Evolutionary conservation across 2,797 vertebrate genomes (phyloP), one percentile per base, ranked within the genome.

Genomic region (Lithobates pipiens): DNA sequence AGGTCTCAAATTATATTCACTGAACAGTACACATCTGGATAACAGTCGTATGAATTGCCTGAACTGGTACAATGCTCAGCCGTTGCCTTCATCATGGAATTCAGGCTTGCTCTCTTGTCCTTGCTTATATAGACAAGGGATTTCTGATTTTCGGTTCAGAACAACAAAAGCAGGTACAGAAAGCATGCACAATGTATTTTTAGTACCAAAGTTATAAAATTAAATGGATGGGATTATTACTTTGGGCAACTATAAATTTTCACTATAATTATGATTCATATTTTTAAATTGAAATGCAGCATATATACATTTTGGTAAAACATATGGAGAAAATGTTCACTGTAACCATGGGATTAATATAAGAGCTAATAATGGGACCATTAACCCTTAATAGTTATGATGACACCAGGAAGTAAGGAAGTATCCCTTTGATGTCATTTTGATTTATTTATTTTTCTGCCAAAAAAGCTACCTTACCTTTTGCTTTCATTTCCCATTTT

Each of bases 21-120:
- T 95, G 57, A 90, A 73, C 63, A 73, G n/a, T 15, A 68, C 72
- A 0, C 34, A 88, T 77, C 82, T 67, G 0, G 0, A 42, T 86
- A 95, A 94, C 89, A 94, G 91, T 88, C 74, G 91, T 1, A 88
- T 92, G 85, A 84, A 75, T 77, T 95, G 94, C 76, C 88, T 95
- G 27, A 88, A 78, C 0, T 93, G 92, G 94, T 74, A 84, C 0
- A 54, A 81, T 3, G 13, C 27, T 9, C 88, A 91, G 79, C 89
- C 89, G 39, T 76, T 90, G 34, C 90, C 88, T 0, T 61, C 25
- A 10, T 0, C 0, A 0, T 92, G 93, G 94, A 91, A 86, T 86
- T 87, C 88, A 76, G 86, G 16, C 42, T 83, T 90, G 82, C 76
- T 91, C 2, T 0, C 90, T 61, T 95, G 95, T 78, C 95, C 95